A percentile compares a stretch with the other conserved stretches of the same genome.
phyloP scores from a whole-genome alignment of 2,113 vertebrate species.

The Oxyruncus cristatus region DNA sequence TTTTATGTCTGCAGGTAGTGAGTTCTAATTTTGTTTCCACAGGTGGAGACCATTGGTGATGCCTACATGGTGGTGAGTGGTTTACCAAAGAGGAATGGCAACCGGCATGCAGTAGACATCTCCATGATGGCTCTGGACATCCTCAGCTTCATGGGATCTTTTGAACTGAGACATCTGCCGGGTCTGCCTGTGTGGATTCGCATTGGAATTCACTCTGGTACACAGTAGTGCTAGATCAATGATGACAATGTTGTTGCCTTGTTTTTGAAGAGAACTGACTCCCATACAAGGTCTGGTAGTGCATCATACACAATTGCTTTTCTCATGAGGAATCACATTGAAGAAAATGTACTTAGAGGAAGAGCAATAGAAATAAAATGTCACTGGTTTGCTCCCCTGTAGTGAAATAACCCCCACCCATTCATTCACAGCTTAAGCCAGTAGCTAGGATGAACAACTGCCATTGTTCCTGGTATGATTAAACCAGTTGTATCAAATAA shows the following conservation, averaged over 20 bases:
- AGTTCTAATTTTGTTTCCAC: slow-evolving; percentile 15
- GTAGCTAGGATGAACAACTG: not conserved
- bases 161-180: slow-evolving; percentile 90
- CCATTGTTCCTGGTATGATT: not conserved
- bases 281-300: not conserved
- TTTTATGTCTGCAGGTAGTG: not conserved
- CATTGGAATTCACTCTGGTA: slow-evolving; percentile 98
- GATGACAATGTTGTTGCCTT: not conserved
- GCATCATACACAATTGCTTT: not conserved
- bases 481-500: not conserved
- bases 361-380: not conserved
- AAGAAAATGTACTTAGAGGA: not conserved
- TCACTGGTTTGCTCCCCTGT: not conserved
- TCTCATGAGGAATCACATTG: not conserved
- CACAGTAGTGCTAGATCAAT: not conserved
- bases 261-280: not conserved
- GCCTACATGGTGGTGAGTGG: slow-evolving; percentile 98
- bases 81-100: slow-evolving; percentile 91
- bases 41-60: slow-evolving; percentile 98
- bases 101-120: slow-evolving; percentile 92
- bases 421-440: not conserved
- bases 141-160: slow-evolving; percentile 92
- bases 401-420: not conserved
- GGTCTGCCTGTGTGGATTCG: slow-evolving; percentile 96
- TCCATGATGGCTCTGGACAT: slow-evolving; percentile 96